Evolutionary conservation across 2,888 invertebrate species (phyloP).

Genomic region (Hypena proboscidalis): DNA sequence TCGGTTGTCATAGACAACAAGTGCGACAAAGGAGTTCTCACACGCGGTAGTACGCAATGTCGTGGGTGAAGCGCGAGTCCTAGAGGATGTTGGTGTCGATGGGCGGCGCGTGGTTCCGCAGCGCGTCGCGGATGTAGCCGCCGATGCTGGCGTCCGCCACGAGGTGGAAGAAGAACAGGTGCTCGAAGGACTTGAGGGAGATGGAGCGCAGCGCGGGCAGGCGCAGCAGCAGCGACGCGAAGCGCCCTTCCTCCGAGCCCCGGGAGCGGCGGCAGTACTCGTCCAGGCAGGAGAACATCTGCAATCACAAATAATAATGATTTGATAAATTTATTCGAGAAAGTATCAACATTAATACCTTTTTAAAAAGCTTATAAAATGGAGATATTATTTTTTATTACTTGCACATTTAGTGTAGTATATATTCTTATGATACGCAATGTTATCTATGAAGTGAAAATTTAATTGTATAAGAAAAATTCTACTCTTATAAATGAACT

Average conservation of each 20-base stretch:
- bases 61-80: constrained; percentile 5
- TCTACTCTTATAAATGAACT: no score
- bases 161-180: constrained; percentile 96
- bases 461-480: no score
- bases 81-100: constrained; percentile 68
- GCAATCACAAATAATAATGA: constrained; percentile 14
- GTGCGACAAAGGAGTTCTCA: no score
- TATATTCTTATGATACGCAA: no score
- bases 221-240: constrained; percentile 96
- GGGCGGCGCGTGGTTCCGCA: constrained; percentile 87
- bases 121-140: constrained; percentile 92
- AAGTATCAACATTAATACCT: no score
- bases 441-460: no score
- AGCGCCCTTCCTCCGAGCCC: constrained; percentile 96
- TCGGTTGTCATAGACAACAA: no score
- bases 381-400: no score
- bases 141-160: constrained; percentile 95
- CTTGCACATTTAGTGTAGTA: no score
- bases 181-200: constrained; percentile 97
- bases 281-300: constrained; percentile 96
- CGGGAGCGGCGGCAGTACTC: constrained; percentile 96
- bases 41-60: no score
- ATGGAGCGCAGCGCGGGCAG: constrained; percentile 96
- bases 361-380: no score
- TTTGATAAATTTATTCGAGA: no score